Percentiles rank a stretch among this genome's conserved stretches.
Conservation (phyloP, 2,797 vertebrate species). For the Pterois miles region DNA sequence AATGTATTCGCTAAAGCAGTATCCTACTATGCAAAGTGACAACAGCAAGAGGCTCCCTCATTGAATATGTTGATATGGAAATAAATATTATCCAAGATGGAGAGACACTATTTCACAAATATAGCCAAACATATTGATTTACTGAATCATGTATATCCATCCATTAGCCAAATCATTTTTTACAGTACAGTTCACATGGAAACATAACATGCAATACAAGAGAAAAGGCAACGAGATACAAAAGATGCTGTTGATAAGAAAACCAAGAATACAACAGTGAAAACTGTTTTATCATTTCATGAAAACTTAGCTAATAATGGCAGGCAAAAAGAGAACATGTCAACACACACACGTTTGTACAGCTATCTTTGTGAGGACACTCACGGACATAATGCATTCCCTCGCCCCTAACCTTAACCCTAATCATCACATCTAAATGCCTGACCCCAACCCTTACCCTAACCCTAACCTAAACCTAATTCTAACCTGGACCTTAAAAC, state of each 20-base stretch:
- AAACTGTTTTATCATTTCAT: conserved; percentile 28
- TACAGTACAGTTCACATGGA: conserved; percentile 60
- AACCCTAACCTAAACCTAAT: no score
- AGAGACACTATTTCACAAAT: conserved; percentile 7
- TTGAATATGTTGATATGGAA: background rate
- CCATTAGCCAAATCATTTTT: conserved; percentile 38
- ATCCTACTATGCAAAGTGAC: background rate
- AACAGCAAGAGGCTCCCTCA: background rate
- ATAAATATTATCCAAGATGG: background rate
- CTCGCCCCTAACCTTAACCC: no score
- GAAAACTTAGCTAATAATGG: conserved; percentile 21
- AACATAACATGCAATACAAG: conserved; percentile 62
- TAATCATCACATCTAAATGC: no score
- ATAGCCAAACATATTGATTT: conserved; percentile 62
- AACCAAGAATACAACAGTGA: conserved; percentile 41
- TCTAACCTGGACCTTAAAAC: no score
- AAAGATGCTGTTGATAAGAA: conserved; percentile 28
- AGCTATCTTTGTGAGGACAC: no score
- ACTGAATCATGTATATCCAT: conserved; percentile 62
- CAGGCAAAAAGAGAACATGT: conserved; percentile 37
- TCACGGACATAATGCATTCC: no score
- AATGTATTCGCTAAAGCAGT: no score
- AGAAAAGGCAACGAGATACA: conserved; percentile 57
- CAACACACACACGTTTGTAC: no score
- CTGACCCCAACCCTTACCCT: no score